Evolutionary conservation across 35 echinoderm and acorn worm genomes (phyloP).

Genomic region (Strongylocentrotus purpuratus): DNA sequence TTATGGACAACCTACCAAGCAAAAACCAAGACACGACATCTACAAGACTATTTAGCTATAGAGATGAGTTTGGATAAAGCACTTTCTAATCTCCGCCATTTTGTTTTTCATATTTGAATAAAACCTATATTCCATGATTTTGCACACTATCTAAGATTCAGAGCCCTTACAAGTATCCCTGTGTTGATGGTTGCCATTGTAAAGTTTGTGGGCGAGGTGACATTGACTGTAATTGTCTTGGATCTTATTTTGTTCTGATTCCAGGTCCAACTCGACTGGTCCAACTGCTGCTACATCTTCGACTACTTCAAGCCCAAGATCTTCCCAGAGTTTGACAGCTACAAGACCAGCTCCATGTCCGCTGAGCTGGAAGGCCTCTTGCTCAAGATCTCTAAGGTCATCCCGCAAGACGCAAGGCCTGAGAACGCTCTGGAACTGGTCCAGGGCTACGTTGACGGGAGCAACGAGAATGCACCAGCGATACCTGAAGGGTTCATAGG

Average conservation of each 20-base stretch:
- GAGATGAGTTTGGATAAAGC: constrained; percentile 57
- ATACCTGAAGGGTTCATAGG: constrained; percentile 41
- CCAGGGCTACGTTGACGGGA: constrained; percentile 78
- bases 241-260: not conserved
- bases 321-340: constrained; percentile 94
- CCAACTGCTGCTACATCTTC: constrained; percentile 73
- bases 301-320: constrained; percentile 96
- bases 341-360: constrained; percentile 97
- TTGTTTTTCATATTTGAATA: no score
- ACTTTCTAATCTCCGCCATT: no score
- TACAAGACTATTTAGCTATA: constrained; percentile 84
- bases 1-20: constrained; percentile 84
- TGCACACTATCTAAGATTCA: no score
- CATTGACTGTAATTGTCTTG: no score
- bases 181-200: no score
- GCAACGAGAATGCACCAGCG: constrained; percentile 63
- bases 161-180: no score
- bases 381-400: constrained; percentile 78
- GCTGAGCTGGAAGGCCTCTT: constrained; percentile 90
- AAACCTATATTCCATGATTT: no score
- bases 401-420: constrained; percentile 57
- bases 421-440: constrained; percentile 66
- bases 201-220: no score
- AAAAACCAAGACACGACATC: constrained; percentile 80
- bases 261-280: constrained; percentile 78